Percentiles rank a stretch among this genome's conserved stretches.
These are phyloP conservation scores for Automeris io DNA, from an alignment of 2,888 invertebrate species.

Conservation along the genomic window DNA sequence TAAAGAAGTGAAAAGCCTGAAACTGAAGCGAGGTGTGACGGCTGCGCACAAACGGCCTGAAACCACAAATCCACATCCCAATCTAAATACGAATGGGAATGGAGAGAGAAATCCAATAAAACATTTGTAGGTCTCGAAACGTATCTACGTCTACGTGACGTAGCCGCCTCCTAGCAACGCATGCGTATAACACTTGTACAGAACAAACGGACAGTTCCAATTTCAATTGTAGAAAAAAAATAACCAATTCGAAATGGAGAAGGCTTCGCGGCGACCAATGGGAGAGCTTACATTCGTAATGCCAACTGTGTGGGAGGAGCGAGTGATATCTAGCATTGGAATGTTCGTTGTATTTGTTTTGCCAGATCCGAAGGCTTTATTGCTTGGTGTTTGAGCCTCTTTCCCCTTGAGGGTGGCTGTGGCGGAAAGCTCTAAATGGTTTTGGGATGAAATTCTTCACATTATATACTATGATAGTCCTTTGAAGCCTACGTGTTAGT, in stretches of 20 bases:
- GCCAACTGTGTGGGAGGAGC: slow-evolving; percentile 76
- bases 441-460: slow-evolving; percentile 61
- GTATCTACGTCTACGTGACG: slow-evolving; percentile 73
- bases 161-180: slow-evolving; percentile 61
- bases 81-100: slow-evolving; percentile 68
- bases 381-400: slow-evolving; percentile 70
- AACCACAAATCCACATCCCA: slow-evolving; percentile 59
- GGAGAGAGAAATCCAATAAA: slow-evolving; percentile 70
- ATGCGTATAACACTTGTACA: slow-evolving; percentile 60
- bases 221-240: slow-evolving; percentile 75
- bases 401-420: slow-evolving; percentile 63
- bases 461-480: slow-evolving; percentile 61
- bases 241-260: slow-evolving; percentile 75
- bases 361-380: slow-evolving; percentile 72
- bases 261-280: slow-evolving; percentile 73
- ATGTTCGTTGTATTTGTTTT: slow-evolving; percentile 76
- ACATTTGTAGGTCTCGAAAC: slow-evolving; percentile 63
- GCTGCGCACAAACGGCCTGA: slow-evolving; percentile 52
- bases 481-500: slow-evolving; percentile 38
- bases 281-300: slow-evolving; percentile 72
- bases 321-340: slow-evolving; percentile 78
- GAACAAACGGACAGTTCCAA: slow-evolving; percentile 71
- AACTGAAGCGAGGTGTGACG: slow-evolving; percentile 20
- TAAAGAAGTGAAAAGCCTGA: slow-evolving; percentile 4
- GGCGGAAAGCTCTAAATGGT: slow-evolving; percentile 68